A percentile compares a stretch with the other conserved stretches of the same genome.
Conservation (phyloP, 2,888 invertebrate genomes). For the Cerceris ruficornis region DNA sequence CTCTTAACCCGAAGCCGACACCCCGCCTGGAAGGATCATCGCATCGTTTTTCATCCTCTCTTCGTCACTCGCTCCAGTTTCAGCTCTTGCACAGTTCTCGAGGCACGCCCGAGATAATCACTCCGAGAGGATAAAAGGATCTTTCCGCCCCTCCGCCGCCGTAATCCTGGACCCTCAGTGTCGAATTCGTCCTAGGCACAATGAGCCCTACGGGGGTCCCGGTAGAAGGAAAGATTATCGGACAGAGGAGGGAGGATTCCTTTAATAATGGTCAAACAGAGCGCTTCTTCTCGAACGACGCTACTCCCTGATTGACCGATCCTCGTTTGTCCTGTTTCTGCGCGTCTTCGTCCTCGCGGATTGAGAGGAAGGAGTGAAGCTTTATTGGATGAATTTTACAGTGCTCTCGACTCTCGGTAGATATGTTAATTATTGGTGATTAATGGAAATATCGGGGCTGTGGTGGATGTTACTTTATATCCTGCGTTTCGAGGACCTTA, state of each 20-base stretch:
- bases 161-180: constrained; percentile 43
- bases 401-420: too few species aligned
- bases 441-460: too few species aligned
- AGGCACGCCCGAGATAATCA: constrained; percentile 58
- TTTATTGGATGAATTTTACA: too few species aligned
- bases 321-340: neutral
- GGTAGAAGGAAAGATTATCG: constrained; percentile 41
- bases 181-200: constrained; percentile 52
- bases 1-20: constrained; percentile 14
- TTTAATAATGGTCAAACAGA: constrained; percentile 37
- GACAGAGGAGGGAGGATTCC: constrained; percentile 19
- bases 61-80: constrained; percentile 28
- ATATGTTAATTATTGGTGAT: too few species aligned
- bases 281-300: constrained; percentile 25
- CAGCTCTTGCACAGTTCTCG: constrained; percentile 33
- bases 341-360: neutral
- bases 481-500: too few species aligned
- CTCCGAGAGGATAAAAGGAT: constrained; percentile 53
- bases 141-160: neutral
- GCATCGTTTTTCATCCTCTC: constrained; percentile 46
- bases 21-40: constrained; percentile 23
- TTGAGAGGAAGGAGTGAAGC: too few species aligned
- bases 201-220: constrained; percentile 26
- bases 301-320: neutral
- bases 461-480: too few species aligned